These are phyloP conservation scores for Notiomystis cincta DNA, from an alignment of 2,113 vertebrate species.

Conservation along the genomic window DNA sequence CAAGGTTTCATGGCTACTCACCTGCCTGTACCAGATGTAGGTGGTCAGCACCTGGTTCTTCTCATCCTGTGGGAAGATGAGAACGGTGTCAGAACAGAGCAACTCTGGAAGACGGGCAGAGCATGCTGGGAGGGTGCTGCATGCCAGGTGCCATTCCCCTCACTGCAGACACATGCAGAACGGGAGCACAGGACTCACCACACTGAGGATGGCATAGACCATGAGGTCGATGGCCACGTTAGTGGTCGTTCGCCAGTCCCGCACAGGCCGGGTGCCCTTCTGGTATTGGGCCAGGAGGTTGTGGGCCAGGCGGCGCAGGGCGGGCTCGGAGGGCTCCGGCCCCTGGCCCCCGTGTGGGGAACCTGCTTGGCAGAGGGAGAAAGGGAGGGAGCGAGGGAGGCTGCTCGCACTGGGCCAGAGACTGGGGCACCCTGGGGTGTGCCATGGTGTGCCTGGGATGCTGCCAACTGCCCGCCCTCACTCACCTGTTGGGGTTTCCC, in stretches of 20 bases:
- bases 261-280: constrained; percentile 87
- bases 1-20: background rate
- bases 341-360: background rate
- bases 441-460: rapidly evolving
- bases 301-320: constrained; percentile 79
- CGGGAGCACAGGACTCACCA: constrained; percentile 75
- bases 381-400: background rate
- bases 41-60: constrained; percentile 98
- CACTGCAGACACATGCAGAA: rapidly evolving
- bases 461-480: background rate
- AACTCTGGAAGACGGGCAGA: rapidly evolving
- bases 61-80: constrained; percentile 81
- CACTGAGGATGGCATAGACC: constrained; percentile 91
- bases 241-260: constrained; percentile 88
- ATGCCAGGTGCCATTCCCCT: rapidly evolving
- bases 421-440: rapidly evolving
- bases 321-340: constrained; percentile 61
- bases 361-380: background rate
- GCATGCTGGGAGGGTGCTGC: rapidly evolving
- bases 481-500: background rate
- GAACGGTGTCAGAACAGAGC: rapidly evolving
- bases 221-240: constrained; percentile 90
- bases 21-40: constrained; percentile 98
- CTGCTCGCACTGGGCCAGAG: rapidly evolving
- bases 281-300: constrained; percentile 82